Evolutionary conservation across 1,140 invertebrate species (phyloP), one percentile per base, ranked within the genome.

Genomic region (Sipha flava): DNA sequence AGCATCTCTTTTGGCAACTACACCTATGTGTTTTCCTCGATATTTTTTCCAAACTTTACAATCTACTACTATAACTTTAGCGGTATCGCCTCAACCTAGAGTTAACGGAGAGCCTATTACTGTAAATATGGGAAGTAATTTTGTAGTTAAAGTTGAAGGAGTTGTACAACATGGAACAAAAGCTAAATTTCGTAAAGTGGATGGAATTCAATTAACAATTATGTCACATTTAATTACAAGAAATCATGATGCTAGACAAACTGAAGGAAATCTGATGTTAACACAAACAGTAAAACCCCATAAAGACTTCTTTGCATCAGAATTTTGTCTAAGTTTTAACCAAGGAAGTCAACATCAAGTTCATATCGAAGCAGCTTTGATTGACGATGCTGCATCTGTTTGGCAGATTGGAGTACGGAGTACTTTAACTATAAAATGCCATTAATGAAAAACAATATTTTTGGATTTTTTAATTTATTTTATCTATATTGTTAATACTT

Each of bases 31-130:
- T 49, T 89, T 93, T 82, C 94, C 95, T 21, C 87, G 95, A 47
- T 95, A 92, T 83, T 95, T 95, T 85, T 97, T 95, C 87, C 95
- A 97, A 88, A 90, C 91, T 7, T 86, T 95, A 12, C 95, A 96
- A 85, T 90, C 90, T 1, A 96, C 94, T 7, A 81, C 59, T 45
- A 79, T 81, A 29, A 81, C 75, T 10, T 85, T 97, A 62, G 93
- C 93, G 1, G 90, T 97, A 10, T 92, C 91, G 40, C 94, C 95
- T 0, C 93, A 94, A 85, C 93, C 94, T 0, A 86, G 92, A 81
- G 89, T 90, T 40, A 87, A 90, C 84, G 91, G 91, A 1, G 93
- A 95, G 82, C 91, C 91, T 0, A 90, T 95, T 9, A 89, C 90
- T 40, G 90, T 94, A 4, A 90, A 91, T 43, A 89, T 90, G 34